Evolutionary conservation across 1,140 invertebrate genomes (phyloP).

Genomic region (Drosophila pectinifera): DNA sequence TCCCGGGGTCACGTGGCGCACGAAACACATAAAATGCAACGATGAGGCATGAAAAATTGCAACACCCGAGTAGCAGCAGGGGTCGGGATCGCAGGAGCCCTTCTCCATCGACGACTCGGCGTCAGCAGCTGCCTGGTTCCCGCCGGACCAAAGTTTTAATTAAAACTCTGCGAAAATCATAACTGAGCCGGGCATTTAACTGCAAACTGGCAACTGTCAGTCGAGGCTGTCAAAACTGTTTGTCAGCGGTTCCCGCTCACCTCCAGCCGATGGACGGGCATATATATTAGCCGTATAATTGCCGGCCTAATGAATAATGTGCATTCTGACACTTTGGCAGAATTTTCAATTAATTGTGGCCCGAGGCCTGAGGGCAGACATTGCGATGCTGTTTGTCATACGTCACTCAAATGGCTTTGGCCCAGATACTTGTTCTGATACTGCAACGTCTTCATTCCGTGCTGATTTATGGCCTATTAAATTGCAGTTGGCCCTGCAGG

Average conservation of each 20-base stretch:
- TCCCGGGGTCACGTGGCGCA: slow-evolving; percentile 59
- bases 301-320: slow-evolving; percentile 42
- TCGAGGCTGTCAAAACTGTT: slow-evolving; percentile 33
- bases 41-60: slow-evolving; percentile 62
- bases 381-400: slow-evolving; percentile 41
- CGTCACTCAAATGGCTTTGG: slow-evolving; percentile 53
- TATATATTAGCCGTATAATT: slow-evolving; percentile 44
- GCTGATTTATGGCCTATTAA: slow-evolving; percentile 69
- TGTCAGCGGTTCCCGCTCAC: slow-evolving; percentile 9
- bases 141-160: slow-evolving; percentile 54
- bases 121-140: slow-evolving; percentile 25
- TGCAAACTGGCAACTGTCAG: slow-evolving; percentile 31
- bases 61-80: slow-evolving; percentile 36
- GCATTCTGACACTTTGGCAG: slow-evolving; percentile 51
- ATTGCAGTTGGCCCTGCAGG: slow-evolving; percentile 54
- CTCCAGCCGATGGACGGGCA: slow-evolving; percentile 11
- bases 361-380: slow-evolving; percentile 1
- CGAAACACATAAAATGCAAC: slow-evolving; percentile 49
- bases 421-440: slow-evolving; percentile 30
- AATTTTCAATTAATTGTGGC: slow-evolving; percentile 55
- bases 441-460: slow-evolving; percentile 50
- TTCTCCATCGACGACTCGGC: too few species aligned
- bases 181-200: slow-evolving; percentile 12
- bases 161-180: slow-evolving; percentile 55
- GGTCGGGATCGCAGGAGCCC: slow-evolving; percentile 16